Conservation (phyloP, 1,140 invertebrate species). For the Brachionus plicatilis region DNA sequence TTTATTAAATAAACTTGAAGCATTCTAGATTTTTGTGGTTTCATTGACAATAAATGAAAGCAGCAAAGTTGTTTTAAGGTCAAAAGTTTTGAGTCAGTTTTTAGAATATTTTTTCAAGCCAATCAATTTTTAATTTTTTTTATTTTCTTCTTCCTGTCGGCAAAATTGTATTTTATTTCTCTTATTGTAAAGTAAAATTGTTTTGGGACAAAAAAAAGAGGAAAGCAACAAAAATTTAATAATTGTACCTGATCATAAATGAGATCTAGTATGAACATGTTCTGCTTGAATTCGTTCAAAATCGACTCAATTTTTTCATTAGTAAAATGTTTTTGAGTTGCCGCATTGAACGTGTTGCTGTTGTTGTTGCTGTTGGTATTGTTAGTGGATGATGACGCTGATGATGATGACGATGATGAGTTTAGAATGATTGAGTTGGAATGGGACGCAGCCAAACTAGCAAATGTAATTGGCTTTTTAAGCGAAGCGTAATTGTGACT, state of each 20-base stretch:
- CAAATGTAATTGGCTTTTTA: constrained; percentile 35
- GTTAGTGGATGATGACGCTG: background rate
- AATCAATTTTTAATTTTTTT: too few species aligned
- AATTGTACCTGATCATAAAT: constrained; percentile 29
- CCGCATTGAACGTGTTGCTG: background rate
- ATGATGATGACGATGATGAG: background rate
- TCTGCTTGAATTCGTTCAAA: constrained; percentile 38
- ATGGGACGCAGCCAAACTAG: background rate
- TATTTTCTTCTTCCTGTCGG: too few species aligned
- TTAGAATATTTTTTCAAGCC: too few species aligned
- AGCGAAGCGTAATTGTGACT: background rate
- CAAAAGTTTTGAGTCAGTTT: too few species aligned
- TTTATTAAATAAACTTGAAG: too few species aligned
- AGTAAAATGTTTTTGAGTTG: background rate
- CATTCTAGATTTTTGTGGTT: too few species aligned
- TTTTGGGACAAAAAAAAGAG: too few species aligned
- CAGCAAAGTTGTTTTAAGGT: too few species aligned
- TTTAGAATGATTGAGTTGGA: background rate
- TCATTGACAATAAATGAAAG: too few species aligned
- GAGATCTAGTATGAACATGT: constrained; percentile 30
- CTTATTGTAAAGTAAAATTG: too few species aligned
- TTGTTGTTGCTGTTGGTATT: background rate
- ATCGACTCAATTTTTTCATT: constrained; percentile 20
- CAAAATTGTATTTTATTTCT: too few species aligned
- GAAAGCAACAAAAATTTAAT: too few species aligned